A percentile compares a stretch with the other conserved stretches of the same genome.
These are phyloP conservation scores for Forbesichthys agassizii DNA, from an alignment of 2,113 vertebrate genomes.

Conservation along the genomic window DNA sequence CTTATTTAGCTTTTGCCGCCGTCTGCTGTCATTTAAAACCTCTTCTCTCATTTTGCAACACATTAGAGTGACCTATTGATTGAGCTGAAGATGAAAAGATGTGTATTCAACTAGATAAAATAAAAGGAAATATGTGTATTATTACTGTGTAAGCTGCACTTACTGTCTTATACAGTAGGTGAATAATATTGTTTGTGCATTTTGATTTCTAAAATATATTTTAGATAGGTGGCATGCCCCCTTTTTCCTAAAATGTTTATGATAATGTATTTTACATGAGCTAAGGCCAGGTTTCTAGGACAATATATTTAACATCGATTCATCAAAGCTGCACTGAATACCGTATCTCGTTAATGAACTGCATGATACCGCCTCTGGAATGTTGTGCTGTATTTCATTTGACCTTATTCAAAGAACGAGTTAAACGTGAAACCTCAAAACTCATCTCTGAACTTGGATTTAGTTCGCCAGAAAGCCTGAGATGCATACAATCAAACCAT, in stretches of 20 bases:
- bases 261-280: background rate
- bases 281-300: background rate
- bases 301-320: background rate
- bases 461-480: conserved; percentile 16
- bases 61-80: conserved; percentile 50
- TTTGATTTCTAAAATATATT: too few species aligned
- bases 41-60: conserved; percentile 50
- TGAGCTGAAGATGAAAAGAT: conserved; percentile 20
- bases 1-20: conserved; percentile 60
- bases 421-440: background rate
- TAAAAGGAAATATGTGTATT: conserved; percentile 16
- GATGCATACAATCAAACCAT: conserved; percentile 32
- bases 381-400: background rate
- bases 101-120: conserved; percentile 23
- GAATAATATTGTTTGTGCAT: too few species aligned
- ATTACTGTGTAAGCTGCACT: conserved; percentile 2
- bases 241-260: too few species aligned
- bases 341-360: background rate
- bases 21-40: conserved; percentile 51
- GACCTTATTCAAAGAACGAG: background rate
- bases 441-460: conserved; percentile 21
- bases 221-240: too few species aligned
- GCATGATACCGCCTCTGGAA: background rate
- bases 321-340: too few species aligned
- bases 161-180: background rate